These are phyloP conservation scores for Labeo catla DNA, from an alignment of 2,113 vertebrate genomes.

Conservation along the genomic window DNA sequence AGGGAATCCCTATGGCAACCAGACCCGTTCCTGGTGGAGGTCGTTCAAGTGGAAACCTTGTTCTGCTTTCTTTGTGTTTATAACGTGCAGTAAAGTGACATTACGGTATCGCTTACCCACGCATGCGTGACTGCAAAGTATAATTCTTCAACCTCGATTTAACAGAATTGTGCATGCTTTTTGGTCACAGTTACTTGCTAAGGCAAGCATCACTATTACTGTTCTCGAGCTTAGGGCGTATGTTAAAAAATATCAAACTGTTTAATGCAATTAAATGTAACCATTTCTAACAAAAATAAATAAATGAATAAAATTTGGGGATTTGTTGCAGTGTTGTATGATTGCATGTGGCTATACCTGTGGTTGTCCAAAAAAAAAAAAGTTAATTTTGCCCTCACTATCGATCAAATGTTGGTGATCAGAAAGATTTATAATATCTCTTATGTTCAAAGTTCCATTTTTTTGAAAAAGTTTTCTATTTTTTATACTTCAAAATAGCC, in stretches of 20 bases:
- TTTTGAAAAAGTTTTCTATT: too few relatives aligned
- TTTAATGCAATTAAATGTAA: too few relatives aligned
- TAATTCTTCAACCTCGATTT: neutral
- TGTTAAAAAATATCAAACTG: neutral
- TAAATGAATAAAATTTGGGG: too few relatives aligned
- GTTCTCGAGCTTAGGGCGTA: neutral
- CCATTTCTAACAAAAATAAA: too few relatives aligned
- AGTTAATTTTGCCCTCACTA: too few relatives aligned
- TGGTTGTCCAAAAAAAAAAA: too few relatives aligned
- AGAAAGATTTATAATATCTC: too few relatives aligned
- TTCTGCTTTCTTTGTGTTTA: slow-evolving; percentile 19
- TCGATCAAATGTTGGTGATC: too few relatives aligned
- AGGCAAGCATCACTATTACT: neutral
- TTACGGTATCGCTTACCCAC: neutral
- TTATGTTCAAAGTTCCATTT: too few relatives aligned
- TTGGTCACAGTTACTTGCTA: neutral
- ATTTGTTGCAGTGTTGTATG: too few relatives aligned
- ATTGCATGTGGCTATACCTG: too few relatives aligned
- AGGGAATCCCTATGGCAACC: slow-evolving; percentile 51
- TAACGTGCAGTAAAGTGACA: slow-evolving; percentile 2
- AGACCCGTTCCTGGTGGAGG: slow-evolving; percentile 6
- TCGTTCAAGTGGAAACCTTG: slow-evolving; percentile 17
- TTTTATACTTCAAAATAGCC: too few relatives aligned
- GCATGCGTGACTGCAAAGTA: neutral
- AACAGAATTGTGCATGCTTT: slow-evolving; percentile 4